Evolutionary conservation across 1,140 invertebrate genomes (phyloP), one percentile per base, ranked within the genome.

Genomic region (Drosophila bifasciata): DNA sequence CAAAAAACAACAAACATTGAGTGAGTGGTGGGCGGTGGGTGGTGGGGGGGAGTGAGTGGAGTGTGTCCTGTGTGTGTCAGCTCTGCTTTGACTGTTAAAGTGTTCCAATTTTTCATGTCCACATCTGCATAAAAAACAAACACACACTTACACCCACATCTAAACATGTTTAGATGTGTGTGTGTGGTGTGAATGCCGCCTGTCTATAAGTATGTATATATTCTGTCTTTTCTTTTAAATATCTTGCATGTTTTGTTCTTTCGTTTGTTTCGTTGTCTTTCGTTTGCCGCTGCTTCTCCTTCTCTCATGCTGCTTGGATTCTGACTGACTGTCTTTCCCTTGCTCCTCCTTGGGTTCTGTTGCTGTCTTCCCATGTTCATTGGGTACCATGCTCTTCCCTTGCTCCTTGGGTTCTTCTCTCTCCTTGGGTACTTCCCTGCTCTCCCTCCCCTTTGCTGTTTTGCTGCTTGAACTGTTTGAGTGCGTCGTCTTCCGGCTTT

Each of bases 41-140:
- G 21, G 9, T 13, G 15, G 13, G 23, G 23, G 48, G 25, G 15
- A 7, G 60, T 32, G 52, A 39, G 28, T 28, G 28, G 44, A 62
- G 23, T n/a, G n/a, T n/a, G n/a, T n/a, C 17, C 45, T 52, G 49
- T 13, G 49, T 77, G 64, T 55, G 49, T n/a, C n/a, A n/a, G 46
- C 61, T 57, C 69, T 74, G 79, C 79, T 78, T 77, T 74, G 73
- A 70, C 68, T 85, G 80, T 76, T 85, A 86, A 85, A 85, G 81
- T 85, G 81, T 86, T 86, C 79, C 81, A 81, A 81, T 86, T 85
- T 86, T 85, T 81, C 80, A 73, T 77, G 77, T 85, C 60, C 64
- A 70, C 73, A 86, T 85, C 76, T 85, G 76, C 81, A 86, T 85
- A 60, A 44, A 23, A 52, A 46, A 39, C 36, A 36, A 3, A 49